A percentile compares a stretch with the other conserved stretches of the same genome.
Evolutionary conservation across 2,797 vertebrate genomes (phyloP).

Genomic region (Phrynocephalus vlangalii): DNA sequence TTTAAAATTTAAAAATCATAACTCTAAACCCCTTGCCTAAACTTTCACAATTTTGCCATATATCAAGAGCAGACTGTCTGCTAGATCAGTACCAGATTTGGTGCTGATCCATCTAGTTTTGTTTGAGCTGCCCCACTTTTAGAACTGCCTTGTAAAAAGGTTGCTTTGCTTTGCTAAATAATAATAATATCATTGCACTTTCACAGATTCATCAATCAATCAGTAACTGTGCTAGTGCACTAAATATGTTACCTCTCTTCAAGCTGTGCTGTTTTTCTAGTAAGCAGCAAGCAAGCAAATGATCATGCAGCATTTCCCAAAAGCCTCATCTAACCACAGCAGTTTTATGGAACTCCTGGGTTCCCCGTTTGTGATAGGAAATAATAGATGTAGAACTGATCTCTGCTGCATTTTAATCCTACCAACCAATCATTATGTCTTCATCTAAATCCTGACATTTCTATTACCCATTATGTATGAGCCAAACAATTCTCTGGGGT

Average conservation of each 20-base stretch:
- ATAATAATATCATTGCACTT: not conserved
- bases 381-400: slow-evolving; percentile 13
- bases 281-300: not conserved
- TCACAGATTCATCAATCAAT: not conserved
- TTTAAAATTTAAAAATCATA: too few relatives aligned
- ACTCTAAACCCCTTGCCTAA: too few relatives aligned
- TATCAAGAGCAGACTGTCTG: too few relatives aligned
- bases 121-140: too few relatives aligned
- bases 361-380: slow-evolving; percentile 31
- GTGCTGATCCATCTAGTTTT: too few relatives aligned
- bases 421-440: slow-evolving; percentile 18
- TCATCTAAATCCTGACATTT: slow-evolving; percentile 34
- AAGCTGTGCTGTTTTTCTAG: not conserved
- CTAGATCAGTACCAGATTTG: too few relatives aligned
- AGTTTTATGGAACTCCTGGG: slow-evolving; percentile 31
- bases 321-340: slow-evolving; percentile 20
- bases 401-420: slow-evolving; percentile 42
- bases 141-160: too few relatives aligned
- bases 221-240: not conserved
- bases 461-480: slow-evolving; percentile 42
- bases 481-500: slow-evolving; percentile 48
- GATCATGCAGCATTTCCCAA: not conserved
- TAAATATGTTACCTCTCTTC: not conserved
- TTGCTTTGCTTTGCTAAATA: too few relatives aligned
- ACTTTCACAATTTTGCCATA: too few relatives aligned